phyloP scores from a whole-genome alignment of 2,113 vertebrate genomes.

The Pipa parva region DNA sequence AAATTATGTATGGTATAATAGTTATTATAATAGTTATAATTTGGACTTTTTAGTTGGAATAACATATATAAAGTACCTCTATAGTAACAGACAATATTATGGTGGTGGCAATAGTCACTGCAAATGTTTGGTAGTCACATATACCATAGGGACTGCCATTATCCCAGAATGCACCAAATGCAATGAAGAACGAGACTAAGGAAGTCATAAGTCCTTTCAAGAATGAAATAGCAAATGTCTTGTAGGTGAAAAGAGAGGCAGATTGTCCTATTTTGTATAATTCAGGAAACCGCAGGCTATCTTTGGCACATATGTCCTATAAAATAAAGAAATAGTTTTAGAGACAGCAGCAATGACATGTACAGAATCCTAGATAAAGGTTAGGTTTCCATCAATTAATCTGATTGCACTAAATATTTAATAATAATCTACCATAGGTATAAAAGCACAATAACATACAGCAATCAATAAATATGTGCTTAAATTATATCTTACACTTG shows the following conservation, averaged over 20 bases:
- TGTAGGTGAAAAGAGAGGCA: constrained; percentile 71
- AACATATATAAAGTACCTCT: too few relatives aligned
- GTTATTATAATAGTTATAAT: too few relatives aligned
- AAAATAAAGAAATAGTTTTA: not conserved
- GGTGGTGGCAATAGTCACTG: constrained; percentile 65
- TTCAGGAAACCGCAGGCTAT: constrained; percentile 70
- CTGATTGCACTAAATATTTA: too few relatives aligned
- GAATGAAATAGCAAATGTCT: constrained; percentile 57
- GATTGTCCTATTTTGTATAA: constrained; percentile 70
- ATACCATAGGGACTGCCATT: not conserved
- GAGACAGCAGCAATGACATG: too few relatives aligned
- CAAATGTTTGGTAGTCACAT: constrained; percentile 77
- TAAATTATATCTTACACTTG: too few relatives aligned
- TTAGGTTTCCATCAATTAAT: too few relatives aligned
- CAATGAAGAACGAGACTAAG: constrained; percentile 71
- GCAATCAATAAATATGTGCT: too few relatives aligned
- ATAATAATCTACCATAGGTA: too few relatives aligned
- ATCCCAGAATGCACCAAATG: constrained; percentile 62
- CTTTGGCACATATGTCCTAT: constrained; percentile 74
- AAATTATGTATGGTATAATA: too few relatives aligned
- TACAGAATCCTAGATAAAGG: too few relatives aligned
- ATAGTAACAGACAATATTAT: constrained; percentile 61
- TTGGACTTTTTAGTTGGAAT: too few relatives aligned
- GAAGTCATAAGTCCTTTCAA: constrained; percentile 72
- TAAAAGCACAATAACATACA: too few relatives aligned